Evolutionary conservation across 1,140 invertebrate genomes (phyloP), one percentile per base, ranked within the genome.

Genomic region (Cataglyphis hispanica): DNA sequence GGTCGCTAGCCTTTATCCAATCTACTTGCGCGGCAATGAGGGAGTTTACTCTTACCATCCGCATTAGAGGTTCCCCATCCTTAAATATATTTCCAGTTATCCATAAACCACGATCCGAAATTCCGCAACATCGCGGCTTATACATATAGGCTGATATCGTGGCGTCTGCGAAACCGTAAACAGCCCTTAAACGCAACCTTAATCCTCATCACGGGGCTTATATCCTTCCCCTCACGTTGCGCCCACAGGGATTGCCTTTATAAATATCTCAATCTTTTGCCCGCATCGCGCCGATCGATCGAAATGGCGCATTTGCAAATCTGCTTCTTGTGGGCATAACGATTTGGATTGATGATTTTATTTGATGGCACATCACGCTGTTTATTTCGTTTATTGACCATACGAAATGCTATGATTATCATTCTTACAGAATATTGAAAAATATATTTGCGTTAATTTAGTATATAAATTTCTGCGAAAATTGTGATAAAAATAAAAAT

Each of bases 151-250:
- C 88, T 86, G 80, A 91, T 60, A 67, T 34, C 83, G 27, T 74
- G 76, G 64, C 67, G 60, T 64, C 90, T 88, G 88, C 90, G 85
- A 89, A 90, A 91, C 87, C 89, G 85, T 91, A 91, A 91, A 91
- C 91, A 91, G 85, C 86, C 88, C 90, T 91, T 87, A 91, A 90
- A 88, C 87, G 83, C 70, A 77, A 85, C 88, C 86, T 91, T 91
- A 90, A 91, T 91, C 90, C 89, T 86, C 84, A 75, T 85, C 84
- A 76, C 70, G 60, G 84, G 64, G 63, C 83, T 87, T 89, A 84
- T 43, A 37, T 53, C 34, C 53, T 43, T 31, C 43, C 7, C 63
- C 27, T 19, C 50, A 22, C 63, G 46, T 43, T 31, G 22, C 69
- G 50, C 84, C 60, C 76, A 64, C 50, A n/a, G 89, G 70, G 75